Base-by-base conservation (phyloP, 2,113 vertebrate genomes). In the Butorides virescens region DNA sequence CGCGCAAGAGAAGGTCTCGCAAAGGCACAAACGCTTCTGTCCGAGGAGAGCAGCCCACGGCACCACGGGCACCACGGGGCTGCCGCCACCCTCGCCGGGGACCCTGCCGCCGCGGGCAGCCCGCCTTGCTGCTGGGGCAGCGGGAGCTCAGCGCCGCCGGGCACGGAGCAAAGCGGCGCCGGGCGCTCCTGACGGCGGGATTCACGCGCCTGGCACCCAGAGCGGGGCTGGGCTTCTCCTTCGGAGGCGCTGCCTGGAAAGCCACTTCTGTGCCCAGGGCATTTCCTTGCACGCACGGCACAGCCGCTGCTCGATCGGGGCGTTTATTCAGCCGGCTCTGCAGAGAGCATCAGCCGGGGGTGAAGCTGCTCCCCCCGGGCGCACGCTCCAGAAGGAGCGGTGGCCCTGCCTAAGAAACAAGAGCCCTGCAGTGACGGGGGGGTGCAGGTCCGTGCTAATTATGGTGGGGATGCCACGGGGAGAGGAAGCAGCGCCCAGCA, bases 51-150 rank as follows among this genome's bases (percentile, higher is more conserved):
- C n/a, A n/a, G n/a, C n/a, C n/a, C n/a, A n/a, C n/a, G n/a, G n/a
- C n/a, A n/a, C n/a, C 44, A 4, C 18, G 1, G 39, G 34, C 42
- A 15, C 34, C 15, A 1, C 46, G 3, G 34, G 34, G 34, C 63
- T n/a, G 19, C 55, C 5, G 36, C 66, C 18, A 2, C 11, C 10
- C 46, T 9, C 0, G 1, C 74, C 3, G 6, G 6, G 37, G 17
- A 34, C 8, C 66, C 34, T 2, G 2, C 2, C 39, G 13, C 46
- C 19, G 46, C 6, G 1, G 66, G 23, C 30, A 55, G 39, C 46
- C 61, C 4, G 3, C 18, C 13, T 3, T 34, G 18, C 39, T 3
- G 6, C 52, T 10, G 4, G 18, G 4, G 70, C n/a, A n/a, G 53
- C 23, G 2, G 37, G 36, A 32, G 42, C 4, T 3, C 26, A 62